A percentile compares a stretch with the other conserved stretches of the same genome.
These are phyloP conservation scores for Heptranchias perlo DNA, from an alignment of 2,113 vertebrate genomes.

Conservation along the genomic window DNA sequence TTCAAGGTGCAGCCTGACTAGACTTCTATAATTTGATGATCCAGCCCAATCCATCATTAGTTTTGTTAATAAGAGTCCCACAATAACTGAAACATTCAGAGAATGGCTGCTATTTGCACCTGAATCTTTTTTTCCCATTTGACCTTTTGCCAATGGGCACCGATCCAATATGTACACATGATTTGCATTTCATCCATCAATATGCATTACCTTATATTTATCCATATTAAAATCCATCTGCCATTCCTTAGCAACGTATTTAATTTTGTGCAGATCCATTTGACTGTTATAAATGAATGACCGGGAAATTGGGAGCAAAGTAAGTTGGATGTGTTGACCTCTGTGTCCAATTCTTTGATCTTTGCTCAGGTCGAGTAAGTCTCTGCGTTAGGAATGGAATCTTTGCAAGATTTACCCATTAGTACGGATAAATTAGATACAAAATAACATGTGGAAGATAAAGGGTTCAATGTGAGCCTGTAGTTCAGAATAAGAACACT, in stretches of 20 bases:
- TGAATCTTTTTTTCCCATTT: not conserved
- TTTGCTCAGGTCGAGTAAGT: not conserved
- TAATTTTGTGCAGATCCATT: not conserved
- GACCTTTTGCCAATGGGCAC: not conserved
- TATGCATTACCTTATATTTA: not conserved
- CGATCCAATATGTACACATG: not conserved
- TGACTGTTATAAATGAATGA: not conserved
- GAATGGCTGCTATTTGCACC: not conserved
- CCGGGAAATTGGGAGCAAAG: not conserved
- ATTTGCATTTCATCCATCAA: not conserved
- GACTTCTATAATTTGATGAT: not conserved
- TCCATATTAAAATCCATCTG: not conserved
- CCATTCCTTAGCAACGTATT: not conserved
- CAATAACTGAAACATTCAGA: not conserved
- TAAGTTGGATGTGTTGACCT: not conserved
- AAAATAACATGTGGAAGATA: not conserved
- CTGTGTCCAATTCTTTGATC: not conserved
- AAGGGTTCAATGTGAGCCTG: not conserved
- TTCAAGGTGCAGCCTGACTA: not conserved
- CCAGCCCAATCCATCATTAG: not conserved
- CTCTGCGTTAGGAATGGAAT: not conserved
- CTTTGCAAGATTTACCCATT: not conserved
- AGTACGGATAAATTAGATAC: not conserved
- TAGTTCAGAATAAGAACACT: not conserved
- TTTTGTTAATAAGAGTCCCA: not conserved